Evolutionary conservation across 1,140 invertebrate species (phyloP), one percentile per base, ranked within the genome.

Genomic region (Cephus cinctus): DNA sequence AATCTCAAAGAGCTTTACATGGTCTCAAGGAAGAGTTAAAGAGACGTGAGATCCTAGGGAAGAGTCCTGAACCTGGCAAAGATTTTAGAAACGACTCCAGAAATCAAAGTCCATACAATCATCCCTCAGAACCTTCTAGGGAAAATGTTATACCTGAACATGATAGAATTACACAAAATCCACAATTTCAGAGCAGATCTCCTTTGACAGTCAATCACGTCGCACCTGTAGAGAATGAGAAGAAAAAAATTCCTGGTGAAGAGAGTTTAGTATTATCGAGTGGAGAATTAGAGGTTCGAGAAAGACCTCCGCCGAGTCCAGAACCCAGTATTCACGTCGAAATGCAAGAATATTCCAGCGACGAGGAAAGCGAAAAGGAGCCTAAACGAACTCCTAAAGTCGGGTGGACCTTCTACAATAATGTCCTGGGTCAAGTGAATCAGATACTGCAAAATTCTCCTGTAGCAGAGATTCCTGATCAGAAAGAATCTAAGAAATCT

Each of bases 401-500:
- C 50, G 83, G 82, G 43, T 83, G 82, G 79, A 85, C 83, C 2
- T 81, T 86, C 63, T 86, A 85, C 47, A 82, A 84, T 56, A 84
- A 86, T 71, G 78, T 85, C 38, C 78, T 86, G 38, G 71, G 64
- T 5, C 79, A 81, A 60, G 78, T 81, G 1, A 80, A 80, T 65
- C 68, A 78, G 51, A 75, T 81, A 38, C 60, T 81, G 30, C 69
- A 75, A 49, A 78, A 77, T 43, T 51, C 57, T 32, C 58, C 63
- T 2, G 57, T 62, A 30, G 27, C 58, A 45, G 56, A 52, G 31
- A 30, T 52, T 11, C 11, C 36, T 23, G 30, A 38, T 35, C 38
- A 56, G 43, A 38, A 52, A 32, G 41, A 56, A 49, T 15, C 15
- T 5, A 23, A 43, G 4, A 36, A 32, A 9, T n/a, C n/a, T n/a